phyloP scores from a whole-genome alignment of 1,140 invertebrate genomes.

The Episyrphus balteatus region DNA sequence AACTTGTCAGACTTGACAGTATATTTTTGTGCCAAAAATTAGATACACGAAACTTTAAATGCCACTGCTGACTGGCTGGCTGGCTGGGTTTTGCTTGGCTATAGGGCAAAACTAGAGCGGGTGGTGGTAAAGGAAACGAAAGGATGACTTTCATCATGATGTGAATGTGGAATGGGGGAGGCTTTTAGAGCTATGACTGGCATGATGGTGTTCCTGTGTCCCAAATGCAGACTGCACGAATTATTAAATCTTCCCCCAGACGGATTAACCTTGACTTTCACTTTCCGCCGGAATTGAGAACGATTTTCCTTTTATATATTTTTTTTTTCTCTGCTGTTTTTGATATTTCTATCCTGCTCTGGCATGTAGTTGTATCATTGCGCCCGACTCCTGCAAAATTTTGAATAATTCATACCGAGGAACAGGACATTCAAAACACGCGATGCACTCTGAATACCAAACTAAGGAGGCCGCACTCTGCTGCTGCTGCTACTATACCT shows the following conservation, averaged over 20 bases:
- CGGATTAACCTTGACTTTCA: constrained; percentile 38
- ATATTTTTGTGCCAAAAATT: too few relatives aligned
- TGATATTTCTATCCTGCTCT: constrained; percentile 1
- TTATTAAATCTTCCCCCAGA: constrained; percentile 37
- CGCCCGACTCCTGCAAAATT: constrained; percentile 16
- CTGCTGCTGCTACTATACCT: too few relatives aligned
- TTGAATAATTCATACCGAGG: constrained; percentile 36
- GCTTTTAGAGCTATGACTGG: too few relatives aligned
- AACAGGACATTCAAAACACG: constrained; percentile 36
- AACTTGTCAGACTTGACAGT: too few relatives aligned
- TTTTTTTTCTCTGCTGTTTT: background rate
- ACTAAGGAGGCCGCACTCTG: constrained; percentile 10
- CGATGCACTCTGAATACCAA: constrained; percentile 36
- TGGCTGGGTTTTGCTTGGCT: too few relatives aligned
- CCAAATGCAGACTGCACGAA: constrained; percentile 19
- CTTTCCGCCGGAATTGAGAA: constrained; percentile 15
- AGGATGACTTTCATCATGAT: too few relatives aligned
- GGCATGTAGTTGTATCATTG: constrained; percentile 13
- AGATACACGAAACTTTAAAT: too few relatives aligned
- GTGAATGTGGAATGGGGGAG: too few relatives aligned
- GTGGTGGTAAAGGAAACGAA: too few relatives aligned
- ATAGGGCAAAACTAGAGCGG: too few relatives aligned
- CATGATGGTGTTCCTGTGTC: too few relatives aligned
- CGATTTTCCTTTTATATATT: background rate
- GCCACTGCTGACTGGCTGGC: too few relatives aligned